Evolutionary conservation across 2,113 vertebrate genomes (phyloP).

Genomic region (Cranoglanis bouderius): DNA sequence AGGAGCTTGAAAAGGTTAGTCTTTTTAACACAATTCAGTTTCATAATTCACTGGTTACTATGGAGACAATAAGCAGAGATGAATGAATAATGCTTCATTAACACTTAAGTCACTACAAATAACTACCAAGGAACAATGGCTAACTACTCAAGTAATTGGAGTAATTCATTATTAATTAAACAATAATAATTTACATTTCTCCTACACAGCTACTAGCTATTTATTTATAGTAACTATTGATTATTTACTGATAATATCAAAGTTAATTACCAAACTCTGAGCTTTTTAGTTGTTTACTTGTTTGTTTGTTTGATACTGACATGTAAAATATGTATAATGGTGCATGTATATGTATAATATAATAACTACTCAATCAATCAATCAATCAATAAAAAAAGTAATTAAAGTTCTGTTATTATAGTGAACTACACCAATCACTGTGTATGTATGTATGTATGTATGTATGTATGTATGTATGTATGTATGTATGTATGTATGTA

Average conservation of each 20-base stretch:
- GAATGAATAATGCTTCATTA: not conserved
- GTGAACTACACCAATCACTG: not conserved
- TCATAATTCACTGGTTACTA: not conserved
- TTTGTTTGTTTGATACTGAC: not conserved
- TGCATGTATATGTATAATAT: too few species aligned
- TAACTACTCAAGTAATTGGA: not conserved
- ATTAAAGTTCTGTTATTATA: not conserved
- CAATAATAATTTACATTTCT: not conserved
- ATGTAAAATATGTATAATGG: not conserved
- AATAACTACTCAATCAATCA: not conserved
- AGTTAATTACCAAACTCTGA: not conserved
- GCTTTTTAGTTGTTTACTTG: not conserved
- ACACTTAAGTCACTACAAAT: not conserved
- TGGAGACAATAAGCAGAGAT: not conserved
- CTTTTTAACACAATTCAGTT: not conserved
- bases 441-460: not conserved
- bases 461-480: not conserved
- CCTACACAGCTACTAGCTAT: not conserved
- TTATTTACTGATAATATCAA: not conserved
- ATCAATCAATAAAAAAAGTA: not conserved
- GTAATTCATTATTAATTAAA: not conserved
- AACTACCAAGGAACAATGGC: not conserved
- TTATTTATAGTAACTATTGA: not conserved
- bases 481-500: not conserved
- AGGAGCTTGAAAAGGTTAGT: conserved; percentile 82